Evolutionary conservation across 2,888 invertebrate genomes (phyloP).

Genomic region (Gasteruption jaculator): DNA sequence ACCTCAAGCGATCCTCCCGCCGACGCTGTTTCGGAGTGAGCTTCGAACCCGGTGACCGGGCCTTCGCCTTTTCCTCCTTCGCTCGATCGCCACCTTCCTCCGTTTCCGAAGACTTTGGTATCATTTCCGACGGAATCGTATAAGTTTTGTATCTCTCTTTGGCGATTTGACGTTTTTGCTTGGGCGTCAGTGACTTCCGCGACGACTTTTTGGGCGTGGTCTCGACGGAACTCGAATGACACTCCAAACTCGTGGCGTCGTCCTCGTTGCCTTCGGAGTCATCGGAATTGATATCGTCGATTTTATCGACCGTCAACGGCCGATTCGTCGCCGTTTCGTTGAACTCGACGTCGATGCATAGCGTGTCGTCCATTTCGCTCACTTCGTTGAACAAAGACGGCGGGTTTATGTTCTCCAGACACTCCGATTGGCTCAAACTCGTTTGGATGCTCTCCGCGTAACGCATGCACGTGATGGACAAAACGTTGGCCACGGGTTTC

Average conservation of each 20-base stretch:
- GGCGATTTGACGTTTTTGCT: slow-evolving; percentile 69
- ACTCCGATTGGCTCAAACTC: slow-evolving; percentile 57
- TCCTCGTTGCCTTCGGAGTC: slow-evolving; percentile 42
- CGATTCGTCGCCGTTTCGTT: slow-evolving; percentile 38
- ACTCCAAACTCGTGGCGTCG: slow-evolving; percentile 60
- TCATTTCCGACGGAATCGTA: slow-evolving; percentile 66
- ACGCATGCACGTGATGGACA: slow-evolving; percentile 47
- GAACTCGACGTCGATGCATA: slow-evolving; percentile 56
- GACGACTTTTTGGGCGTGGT: slow-evolving; percentile 66
- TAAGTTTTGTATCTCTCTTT: slow-evolving; percentile 82
- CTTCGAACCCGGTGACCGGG: slow-evolving; percentile 38
- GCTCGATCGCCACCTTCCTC: slow-evolving; percentile 42
- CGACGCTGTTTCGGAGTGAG: slow-evolving; percentile 65
- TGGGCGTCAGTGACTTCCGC: slow-evolving; percentile 63
- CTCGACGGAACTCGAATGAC: slow-evolving; percentile 63
- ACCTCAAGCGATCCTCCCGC: slow-evolving; percentile 64
- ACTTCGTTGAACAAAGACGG: slow-evolving; percentile 71
- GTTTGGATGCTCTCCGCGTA: slow-evolving; percentile 42
- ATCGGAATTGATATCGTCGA: slow-evolving; percentile 21
- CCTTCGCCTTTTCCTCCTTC: slow-evolving; percentile 29
- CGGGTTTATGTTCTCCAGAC: slow-evolving; percentile 66
- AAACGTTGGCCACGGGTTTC: slow-evolving; percentile 56
- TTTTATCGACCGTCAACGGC: slow-evolving; percentile 22
- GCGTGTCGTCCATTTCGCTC: slow-evolving; percentile 58
- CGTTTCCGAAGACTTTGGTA: too few species aligned